Evolutionary conservation across 2,113 vertebrate species (phyloP), one percentile per base, ranked within the genome.

Genomic region (Pomatostomus ruficeps): DNA sequence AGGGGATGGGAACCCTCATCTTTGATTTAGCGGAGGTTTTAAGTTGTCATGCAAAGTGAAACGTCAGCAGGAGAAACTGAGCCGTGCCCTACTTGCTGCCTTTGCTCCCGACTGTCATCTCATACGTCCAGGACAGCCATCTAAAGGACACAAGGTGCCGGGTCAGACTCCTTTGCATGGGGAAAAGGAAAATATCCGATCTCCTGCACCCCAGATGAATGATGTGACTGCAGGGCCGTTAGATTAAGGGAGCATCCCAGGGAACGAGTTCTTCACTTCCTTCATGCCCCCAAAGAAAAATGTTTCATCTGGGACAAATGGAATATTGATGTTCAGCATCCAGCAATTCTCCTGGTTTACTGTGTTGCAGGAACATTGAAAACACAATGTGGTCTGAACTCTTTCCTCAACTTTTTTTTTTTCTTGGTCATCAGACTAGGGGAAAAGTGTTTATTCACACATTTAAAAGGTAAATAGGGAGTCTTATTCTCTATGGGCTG

Each of bases 21-120:
- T 85, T 91, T 5, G 4, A 49, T 85, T 61, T 73, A 72, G 10
- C 8, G 59, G 33, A 62, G 79, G 91, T 86, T 94, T 96, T 83
- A 79, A 55, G 33, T 90, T 90, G 79, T 95, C 85, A 85, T 86
- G 88, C 79, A 58, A 81, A 94, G 68, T 55, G 73, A 94, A 86
- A 96, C 4, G 12, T 88, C 95, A 86, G 66, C 40, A 63, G 80
- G 80, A 67, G 96, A 96, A 96, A 93, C 88, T 67, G 94, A 95
- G 88, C 92, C 93, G 68, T 81, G 55, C 17, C 51, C n/a, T 67
- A 46, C 88, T 74, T 73, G 65, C 35, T 63, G 24, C 43, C n/a
- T 92, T 83, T 83, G 42, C 42, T 85, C 54, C 75, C 9, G 58
- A 6, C 49, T 33, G 71, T 93, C 82, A 93, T 82, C 85, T 91